A percentile compares a stretch with the other conserved stretches of the same genome.
phyloP scores from a whole-genome alignment of 2,113 vertebrate species.

The Thryonomys swinderianus region DNA sequence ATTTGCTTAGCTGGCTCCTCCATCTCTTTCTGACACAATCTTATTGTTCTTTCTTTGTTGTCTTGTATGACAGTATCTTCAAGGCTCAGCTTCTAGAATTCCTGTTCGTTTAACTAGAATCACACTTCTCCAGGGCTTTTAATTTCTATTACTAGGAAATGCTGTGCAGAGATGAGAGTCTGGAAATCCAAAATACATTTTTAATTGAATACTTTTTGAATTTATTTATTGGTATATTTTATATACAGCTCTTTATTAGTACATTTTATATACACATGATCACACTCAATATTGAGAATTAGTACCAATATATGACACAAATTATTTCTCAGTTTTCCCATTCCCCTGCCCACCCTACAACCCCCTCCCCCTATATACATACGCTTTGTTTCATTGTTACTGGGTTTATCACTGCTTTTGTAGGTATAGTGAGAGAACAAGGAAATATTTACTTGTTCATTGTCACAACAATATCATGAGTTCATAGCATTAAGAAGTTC shows the following conservation, averaged over 20 bases:
- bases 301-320: too few relatives aligned
- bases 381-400: too few relatives aligned
- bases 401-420: background rate
- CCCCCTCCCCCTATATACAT: too few relatives aligned
- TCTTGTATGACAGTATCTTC: background rate
- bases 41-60: background rate
- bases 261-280: too few relatives aligned
- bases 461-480: background rate
- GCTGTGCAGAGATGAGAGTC: background rate
- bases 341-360: too few relatives aligned
- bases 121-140: background rate
- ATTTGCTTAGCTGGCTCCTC: too few relatives aligned
- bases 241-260: too few relatives aligned
- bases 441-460: background rate
- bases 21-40: background rate
- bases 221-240: too few relatives aligned
- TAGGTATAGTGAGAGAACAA: background rate
- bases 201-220: too few relatives aligned
- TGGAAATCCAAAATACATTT: background rate
- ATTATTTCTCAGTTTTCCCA: too few relatives aligned
- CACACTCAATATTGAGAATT: too few relatives aligned
- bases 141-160: background rate
- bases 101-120: background rate
- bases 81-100: background rate
- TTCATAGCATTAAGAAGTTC: background rate